Evolutionary conservation across 2,888 invertebrate species (phyloP).

Genomic region (Dendrolimus pini): DNA sequence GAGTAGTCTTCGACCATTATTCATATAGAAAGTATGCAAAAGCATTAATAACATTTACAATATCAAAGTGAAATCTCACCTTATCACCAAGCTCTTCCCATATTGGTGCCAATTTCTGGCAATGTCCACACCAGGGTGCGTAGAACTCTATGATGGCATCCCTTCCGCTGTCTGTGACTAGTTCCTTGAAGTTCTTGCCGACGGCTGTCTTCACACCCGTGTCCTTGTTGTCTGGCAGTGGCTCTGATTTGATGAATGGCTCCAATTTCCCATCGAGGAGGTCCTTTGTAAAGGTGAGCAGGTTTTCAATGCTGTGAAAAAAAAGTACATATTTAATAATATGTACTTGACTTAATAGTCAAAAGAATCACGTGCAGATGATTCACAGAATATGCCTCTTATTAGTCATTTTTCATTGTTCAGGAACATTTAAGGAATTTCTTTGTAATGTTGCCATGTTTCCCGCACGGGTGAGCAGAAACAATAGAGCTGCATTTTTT

Average conservation of each 20-base stretch:
- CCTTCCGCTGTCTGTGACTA: slow-evolving; percentile 92
- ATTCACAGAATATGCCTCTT: too few relatives aligned
- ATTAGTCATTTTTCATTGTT: too few relatives aligned
- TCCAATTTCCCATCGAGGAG: slow-evolving; percentile 89
- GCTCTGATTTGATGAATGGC: slow-evolving; percentile 96
- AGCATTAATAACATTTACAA: too few relatives aligned
- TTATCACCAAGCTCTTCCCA: slow-evolving; percentile 96
- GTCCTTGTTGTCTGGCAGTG: slow-evolving; percentile 90
- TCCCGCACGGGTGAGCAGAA: too few relatives aligned
- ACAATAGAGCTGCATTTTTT: too few relatives aligned
- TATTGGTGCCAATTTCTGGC: slow-evolving; percentile 95
- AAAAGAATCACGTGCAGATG: too few relatives aligned
- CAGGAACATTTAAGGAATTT: too few relatives aligned
- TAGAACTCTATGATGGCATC: slow-evolving; percentile 99
- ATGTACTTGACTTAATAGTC: too few relatives aligned
- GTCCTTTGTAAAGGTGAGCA: slow-evolving; percentile 90
- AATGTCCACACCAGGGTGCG: slow-evolving; percentile 99
- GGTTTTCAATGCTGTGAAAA: slow-evolving; percentile 83
- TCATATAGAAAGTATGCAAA: too few relatives aligned
- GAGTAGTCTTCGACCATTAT: too few relatives aligned
- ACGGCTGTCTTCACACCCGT: slow-evolving; percentile 93
- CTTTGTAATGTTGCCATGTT: too few relatives aligned
- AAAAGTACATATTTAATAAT: background rate
- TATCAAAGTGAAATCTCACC: slow-evolving; percentile 41
- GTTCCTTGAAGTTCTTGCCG: slow-evolving; percentile 96